These are phyloP conservation scores for Chroicocephalus ridibundus DNA, from an alignment of 2,113 vertebrate genomes.

Conservation along the genomic window DNA sequence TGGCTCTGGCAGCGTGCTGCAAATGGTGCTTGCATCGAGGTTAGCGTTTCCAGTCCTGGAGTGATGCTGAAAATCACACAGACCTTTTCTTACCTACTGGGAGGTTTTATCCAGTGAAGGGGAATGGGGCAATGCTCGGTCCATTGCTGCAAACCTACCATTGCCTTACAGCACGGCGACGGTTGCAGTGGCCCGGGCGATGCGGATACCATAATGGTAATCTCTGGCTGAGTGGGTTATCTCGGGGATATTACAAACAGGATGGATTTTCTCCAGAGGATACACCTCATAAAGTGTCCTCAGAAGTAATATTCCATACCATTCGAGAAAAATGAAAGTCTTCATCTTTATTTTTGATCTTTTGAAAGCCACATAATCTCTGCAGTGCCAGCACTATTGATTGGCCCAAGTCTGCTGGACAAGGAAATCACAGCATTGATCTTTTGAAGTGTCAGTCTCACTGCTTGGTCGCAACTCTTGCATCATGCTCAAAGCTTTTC, in stretches of 20 bases:
- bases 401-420: neutral
- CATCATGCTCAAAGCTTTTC: neutral
- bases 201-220: rapidly evolving
- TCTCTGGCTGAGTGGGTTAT: neutral
- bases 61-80: neutral
- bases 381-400: neutral
- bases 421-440: neutral
- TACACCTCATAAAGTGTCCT: neutral
- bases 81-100: neutral
- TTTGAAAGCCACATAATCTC: neutral
- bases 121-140: neutral
- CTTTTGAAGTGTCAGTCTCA: neutral
- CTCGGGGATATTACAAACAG: neutral
- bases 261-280: neutral
- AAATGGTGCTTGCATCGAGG: neutral
- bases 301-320: neutral
- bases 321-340: neutral
- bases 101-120: neutral
- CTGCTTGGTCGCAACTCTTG: neutral
- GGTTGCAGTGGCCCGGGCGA: neutral
- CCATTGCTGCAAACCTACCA: neutral
- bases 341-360: neutral
- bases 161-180: neutral
- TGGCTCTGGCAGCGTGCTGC: neutral
- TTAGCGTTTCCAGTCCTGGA: neutral